Conservation (phyloP, 2,888 invertebrate species). For the Ichneumoninae sp. region DNA sequence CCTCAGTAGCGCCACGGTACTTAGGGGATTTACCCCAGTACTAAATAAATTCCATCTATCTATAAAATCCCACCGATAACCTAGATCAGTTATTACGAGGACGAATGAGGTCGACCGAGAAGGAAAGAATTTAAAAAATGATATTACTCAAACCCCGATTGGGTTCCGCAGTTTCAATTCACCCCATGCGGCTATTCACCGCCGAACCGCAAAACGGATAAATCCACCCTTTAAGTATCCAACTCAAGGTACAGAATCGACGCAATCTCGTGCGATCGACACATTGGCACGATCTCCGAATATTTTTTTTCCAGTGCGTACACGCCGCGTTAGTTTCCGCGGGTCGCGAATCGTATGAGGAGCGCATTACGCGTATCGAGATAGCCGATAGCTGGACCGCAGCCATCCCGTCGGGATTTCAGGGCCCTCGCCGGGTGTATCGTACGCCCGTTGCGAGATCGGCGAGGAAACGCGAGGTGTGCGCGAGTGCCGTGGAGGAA, state of each 20-base stretch:
- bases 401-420: constrained; percentile 11
- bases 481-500: constrained; percentile 46
- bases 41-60: background rate
- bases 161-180: background rate
- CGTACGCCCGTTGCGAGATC: constrained; percentile 17
- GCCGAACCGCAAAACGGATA: constrained; percentile 8
- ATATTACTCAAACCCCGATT: background rate
- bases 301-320: constrained; percentile 19
- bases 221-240: constrained; percentile 15
- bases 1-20: no score
- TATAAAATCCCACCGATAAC: background rate
- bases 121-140: background rate
- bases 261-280: constrained; percentile 67
- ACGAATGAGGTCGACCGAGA: background rate
- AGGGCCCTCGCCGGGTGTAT: background rate
- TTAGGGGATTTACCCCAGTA: no score
- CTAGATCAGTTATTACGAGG: background rate
- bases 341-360: constrained; percentile 45
- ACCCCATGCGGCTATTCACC: background rate
- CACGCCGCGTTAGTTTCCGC: constrained; percentile 8
- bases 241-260: constrained; percentile 47
- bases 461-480: constrained; percentile 38
- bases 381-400: constrained; percentile 50
- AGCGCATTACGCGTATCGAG: constrained; percentile 57
- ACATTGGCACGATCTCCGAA: constrained; percentile 57